Conservation (phyloP, 2,113 vertebrate species). For the Trogon melanurus region DNA sequence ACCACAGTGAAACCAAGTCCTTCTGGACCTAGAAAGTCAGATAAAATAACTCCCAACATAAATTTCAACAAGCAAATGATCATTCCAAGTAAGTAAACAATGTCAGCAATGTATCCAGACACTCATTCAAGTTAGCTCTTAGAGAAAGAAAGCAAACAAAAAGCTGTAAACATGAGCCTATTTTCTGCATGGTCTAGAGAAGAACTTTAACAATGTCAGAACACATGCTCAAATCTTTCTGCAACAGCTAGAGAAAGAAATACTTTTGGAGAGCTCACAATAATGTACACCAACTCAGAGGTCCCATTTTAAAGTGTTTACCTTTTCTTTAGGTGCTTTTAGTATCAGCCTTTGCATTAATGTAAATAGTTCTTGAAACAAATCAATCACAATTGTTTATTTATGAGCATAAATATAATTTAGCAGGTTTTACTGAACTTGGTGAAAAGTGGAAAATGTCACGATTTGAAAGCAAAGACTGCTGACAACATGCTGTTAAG, state of each 20-base stretch:
- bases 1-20: conserved; percentile 98
- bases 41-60: not conserved
- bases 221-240: not conserved
- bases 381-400: not conserved
- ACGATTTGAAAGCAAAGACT: not conserved
- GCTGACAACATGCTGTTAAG: not conserved
- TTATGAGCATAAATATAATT: not conserved
- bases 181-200: not conserved
- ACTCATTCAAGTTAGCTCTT: not conserved
- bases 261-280: not conserved
- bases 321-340: not conserved
- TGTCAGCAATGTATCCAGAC: not conserved
- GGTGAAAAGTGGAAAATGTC: not conserved
- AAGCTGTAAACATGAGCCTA: not conserved
- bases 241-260: not conserved
- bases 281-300: not conserved
- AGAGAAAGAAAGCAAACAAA: not conserved
- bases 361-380: not conserved
- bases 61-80: not conserved
- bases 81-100: not conserved
- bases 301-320: not conserved
- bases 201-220: not conserved
- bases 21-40: conserved; percentile 83
- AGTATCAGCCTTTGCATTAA: not conserved
- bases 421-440: not conserved